Evolutionary conservation across 2,888 invertebrate species (phyloP).

Genomic region (Microdon myrmicae): DNA sequence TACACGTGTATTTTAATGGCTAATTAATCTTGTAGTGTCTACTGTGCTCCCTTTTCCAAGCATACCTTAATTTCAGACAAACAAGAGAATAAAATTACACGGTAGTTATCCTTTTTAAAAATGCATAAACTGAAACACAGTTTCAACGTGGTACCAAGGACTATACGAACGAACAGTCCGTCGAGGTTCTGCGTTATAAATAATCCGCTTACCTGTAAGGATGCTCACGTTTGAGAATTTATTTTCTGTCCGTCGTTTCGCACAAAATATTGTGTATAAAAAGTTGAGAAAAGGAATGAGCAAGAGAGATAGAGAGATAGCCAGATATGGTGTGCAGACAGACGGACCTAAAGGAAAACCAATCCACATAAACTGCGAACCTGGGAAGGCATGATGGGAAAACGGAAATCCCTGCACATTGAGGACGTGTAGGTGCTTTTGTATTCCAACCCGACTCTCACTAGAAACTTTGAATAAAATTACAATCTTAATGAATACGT

Average conservation of each 20-base stretch:
- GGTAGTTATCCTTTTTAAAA: conserved; percentile 24
- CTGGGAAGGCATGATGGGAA: neutral
- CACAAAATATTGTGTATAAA: neutral
- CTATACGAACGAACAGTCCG: too few relatives aligned
- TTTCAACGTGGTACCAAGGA: conserved; percentile 7
- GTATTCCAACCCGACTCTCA: neutral
- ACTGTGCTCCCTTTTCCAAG: neutral
- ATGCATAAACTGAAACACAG: conserved; percentile 33
- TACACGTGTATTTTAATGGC: conserved; percentile 35
- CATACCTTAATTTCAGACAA: conserved; percentile 14
- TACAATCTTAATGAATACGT: conserved; percentile 36
- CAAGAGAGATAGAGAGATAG: conserved; percentile 11
- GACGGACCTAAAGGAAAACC: conserved; percentile 10
- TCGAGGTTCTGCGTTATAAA: conserved; percentile 26
- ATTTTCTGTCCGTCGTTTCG: conserved; percentile 1
- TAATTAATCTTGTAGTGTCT: conserved; percentile 39
- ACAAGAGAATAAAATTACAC: conserved; percentile 25
- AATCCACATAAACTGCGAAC: neutral
- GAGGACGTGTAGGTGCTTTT: conserved; percentile 4
- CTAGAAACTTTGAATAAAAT: conserved; percentile 37
- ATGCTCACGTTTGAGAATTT: conserved; percentile 32
- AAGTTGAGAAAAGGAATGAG: conserved; percentile 14
- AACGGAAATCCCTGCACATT: conserved; percentile 17
- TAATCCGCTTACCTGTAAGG: conserved; percentile 25
- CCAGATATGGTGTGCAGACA: conserved; percentile 22